These are phyloP conservation scores for Melanostoma mellinum DNA, from an alignment of 2,888 invertebrate genomes.

Conservation along the genomic window DNA sequence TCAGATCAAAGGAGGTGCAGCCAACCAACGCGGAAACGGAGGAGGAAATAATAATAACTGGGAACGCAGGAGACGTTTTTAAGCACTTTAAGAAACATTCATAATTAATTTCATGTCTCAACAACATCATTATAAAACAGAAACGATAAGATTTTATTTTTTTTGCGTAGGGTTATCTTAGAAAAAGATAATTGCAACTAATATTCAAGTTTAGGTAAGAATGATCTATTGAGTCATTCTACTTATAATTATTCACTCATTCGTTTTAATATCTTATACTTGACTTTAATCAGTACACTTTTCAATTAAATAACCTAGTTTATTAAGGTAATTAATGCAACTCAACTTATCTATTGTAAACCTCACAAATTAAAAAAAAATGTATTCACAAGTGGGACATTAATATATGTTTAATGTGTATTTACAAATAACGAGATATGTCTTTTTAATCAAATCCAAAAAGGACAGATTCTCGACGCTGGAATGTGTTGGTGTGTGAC, in stretches of 20 bases:
- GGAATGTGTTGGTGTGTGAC: too few relatives aligned
- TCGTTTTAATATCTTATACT: constrained; percentile 27
- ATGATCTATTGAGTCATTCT: constrained; percentile 36
- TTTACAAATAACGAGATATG: constrained; percentile 37
- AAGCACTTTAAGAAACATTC: constrained; percentile 65
- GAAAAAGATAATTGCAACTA: constrained; percentile 31
- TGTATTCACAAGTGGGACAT: constrained; percentile 61
- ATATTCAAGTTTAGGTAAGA: constrained; percentile 47
- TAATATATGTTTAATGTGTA: constrained; percentile 65
- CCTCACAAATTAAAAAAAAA: constrained; percentile 35
- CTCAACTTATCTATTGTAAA: constrained; percentile 33
- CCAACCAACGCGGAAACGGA: constrained; percentile 77
- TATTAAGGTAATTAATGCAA: constrained; percentile 35
- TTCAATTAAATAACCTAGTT: constrained; percentile 34
- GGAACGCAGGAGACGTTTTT: constrained; percentile 82
- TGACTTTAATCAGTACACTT: constrained; percentile 49
- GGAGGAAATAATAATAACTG: constrained; percentile 77
- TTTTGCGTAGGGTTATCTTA: constrained; percentile 37
- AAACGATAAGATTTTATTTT: constrained; percentile 10
- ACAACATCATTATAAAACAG: not conserved
- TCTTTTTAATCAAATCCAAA: constrained; percentile 41
- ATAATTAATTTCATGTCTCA: constrained; percentile 21
- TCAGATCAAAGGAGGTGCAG: constrained; percentile 77
- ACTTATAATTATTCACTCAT: constrained; percentile 22
- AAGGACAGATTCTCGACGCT: too few relatives aligned